phyloP scores from a whole-genome alignment of 2,888 invertebrate species.

The Hypomecis punctinalis region DNA sequence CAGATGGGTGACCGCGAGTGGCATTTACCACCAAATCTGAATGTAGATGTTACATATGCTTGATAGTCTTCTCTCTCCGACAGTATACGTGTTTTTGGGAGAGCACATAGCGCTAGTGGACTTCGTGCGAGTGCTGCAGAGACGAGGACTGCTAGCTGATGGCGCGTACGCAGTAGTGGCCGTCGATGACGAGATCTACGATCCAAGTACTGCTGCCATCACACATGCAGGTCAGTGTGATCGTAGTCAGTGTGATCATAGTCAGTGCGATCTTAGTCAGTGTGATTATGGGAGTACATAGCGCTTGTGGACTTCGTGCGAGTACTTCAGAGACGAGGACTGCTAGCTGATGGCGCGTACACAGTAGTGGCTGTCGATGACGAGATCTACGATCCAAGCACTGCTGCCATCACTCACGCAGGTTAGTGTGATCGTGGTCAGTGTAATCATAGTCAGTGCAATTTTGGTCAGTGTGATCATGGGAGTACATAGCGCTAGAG shows the following conservation, averaged over 20 bases:
- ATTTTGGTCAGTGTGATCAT: too few species aligned
- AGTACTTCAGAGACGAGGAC: slow-evolving; percentile 89
- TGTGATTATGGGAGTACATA: too few species aligned
- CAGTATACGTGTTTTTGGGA: slow-evolving; percentile 96
- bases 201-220: slow-evolving; percentile 82
- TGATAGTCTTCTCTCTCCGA: slow-evolving; percentile 42
- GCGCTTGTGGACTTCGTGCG: slow-evolving; percentile 93
- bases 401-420: slow-evolving; percentile 72
- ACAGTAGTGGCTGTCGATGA: slow-evolving; percentile 95
- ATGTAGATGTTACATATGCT: neutral
- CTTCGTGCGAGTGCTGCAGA: slow-evolving; percentile 91
- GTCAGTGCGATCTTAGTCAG: too few species aligned
- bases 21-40: too few species aligned
- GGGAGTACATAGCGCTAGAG: too few species aligned
- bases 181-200: slow-evolving; percentile 94
- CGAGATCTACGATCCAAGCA: slow-evolving; percentile 90
- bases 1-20: too few species aligned
- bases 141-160: slow-evolving; percentile 88
- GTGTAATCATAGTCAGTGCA: neutral
- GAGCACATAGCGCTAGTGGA: slow-evolving; percentile 94
- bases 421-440: slow-evolving; percentile 51
- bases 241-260: neutral
- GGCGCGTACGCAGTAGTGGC: slow-evolving; percentile 96
- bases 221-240: slow-evolving; percentile 66
- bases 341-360: slow-evolving; percentile 92